phyloP scores from a whole-genome alignment of 64 coral and sea anemone genomes.

The Stylophora pistillata region DNA sequence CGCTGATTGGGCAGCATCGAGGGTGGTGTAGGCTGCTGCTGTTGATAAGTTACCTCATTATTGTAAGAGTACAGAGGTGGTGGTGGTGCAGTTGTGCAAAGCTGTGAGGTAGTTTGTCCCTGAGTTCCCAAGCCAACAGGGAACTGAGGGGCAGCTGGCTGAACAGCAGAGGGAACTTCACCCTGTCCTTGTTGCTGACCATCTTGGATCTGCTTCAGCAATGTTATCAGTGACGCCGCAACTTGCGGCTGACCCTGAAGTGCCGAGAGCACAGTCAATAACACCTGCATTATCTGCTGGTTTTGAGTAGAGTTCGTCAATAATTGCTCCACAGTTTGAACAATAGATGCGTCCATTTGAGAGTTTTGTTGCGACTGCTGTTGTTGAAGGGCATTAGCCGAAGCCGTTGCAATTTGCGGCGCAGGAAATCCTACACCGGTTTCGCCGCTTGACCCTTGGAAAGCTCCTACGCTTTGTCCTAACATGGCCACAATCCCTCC shows the following conservation, averaged over 20 bases:
- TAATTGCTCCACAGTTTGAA: slow-evolving; percentile 3
- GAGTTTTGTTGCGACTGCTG: slow-evolving; percentile 12
- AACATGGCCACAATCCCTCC: neutral
- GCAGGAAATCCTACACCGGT: neutral
- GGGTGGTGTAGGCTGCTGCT: neutral
- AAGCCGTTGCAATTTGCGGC: neutral
- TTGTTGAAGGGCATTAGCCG: neutral
- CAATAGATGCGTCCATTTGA: neutral
- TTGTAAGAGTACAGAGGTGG: neutral
- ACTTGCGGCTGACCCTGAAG: slow-evolving; percentile 58
- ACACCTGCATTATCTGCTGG: slow-evolving; percentile 50
- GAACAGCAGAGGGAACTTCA: neutral
- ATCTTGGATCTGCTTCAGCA: slow-evolving; percentile 55
- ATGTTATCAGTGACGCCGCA: slow-evolving; percentile 27
- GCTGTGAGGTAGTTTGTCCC: slow-evolving; percentile 8
- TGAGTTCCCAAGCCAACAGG: neutral
- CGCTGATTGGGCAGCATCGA: neutral
- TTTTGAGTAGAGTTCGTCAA: slow-evolving; percentile 59
- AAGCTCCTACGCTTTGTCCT: neutral
- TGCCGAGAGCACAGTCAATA: slow-evolving; percentile 32
- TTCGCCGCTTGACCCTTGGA: neutral
- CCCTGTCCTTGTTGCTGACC: slow-evolving; percentile 3
- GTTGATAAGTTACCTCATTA: neutral
- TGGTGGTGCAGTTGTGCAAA: neutral
- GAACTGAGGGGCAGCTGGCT: neutral